Evolutionary conservation across 1,140 invertebrate genomes (phyloP), one percentile per base, ranked within the genome.

Genomic region (Piezodorus guildinii): DNA sequence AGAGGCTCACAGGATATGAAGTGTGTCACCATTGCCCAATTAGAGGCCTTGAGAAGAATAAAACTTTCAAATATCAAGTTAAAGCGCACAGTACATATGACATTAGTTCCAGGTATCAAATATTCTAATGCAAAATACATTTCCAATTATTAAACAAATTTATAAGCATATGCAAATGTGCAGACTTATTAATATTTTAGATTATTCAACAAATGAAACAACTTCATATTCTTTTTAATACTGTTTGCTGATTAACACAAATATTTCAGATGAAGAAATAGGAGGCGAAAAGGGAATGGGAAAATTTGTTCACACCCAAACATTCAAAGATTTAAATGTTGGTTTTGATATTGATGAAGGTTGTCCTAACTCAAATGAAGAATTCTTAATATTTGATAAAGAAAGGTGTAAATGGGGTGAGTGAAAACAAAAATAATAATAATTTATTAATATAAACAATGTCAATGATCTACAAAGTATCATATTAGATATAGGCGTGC

Each of bases 291-390:
- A 85, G 51, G 93, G 92, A 30, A 94, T 96, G 91, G 76, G 80
- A 66, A 74, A 80, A 63, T 96, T 95, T 77, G 82, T 94, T 0
- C 72, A 84, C 15, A 86, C 83, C 0, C 72, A 84, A 25, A 82
- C 87, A 46, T 96, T 95, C 71, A 82, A 84, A 70, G 75, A 81
- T 9, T 73, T 96, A n/a, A 95, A 96, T 71, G 76, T 95, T 65
- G 92, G 89, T 1, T 91, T 95, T 76, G 83, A 85, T 21, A 72
- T 97, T 49, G 94, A 97, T 75, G 94, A 97, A 79, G 92, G 88
- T 10, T 76, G 88, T 46, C 81, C 84, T 1, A 83, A 78, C 69
- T 77, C 79, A 19, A 78, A 72, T 15, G 80, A 86, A 16, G 74
- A 77, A 17, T 88, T 82, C 72, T 76, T 79, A 19, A 73, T 90